Percentiles rank a stretch among this genome's conserved stretches.
Conservation (phyloP, 2,888 invertebrate genomes). For the Apamea anceps region DNA sequence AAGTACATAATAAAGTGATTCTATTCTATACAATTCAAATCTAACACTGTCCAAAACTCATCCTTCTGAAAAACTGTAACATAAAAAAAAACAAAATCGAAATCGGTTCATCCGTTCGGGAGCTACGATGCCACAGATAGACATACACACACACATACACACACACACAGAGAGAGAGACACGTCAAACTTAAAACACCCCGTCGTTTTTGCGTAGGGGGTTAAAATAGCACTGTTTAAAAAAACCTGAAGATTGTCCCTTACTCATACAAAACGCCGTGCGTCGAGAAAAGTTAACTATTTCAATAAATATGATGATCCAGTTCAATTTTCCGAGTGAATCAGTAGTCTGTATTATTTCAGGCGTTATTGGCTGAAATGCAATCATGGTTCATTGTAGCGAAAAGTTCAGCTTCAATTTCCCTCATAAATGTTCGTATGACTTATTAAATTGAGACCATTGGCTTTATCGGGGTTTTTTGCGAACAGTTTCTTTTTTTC, state of each 20-base stretch:
- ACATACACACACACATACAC: no score
- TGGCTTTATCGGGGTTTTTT: slow-evolving; percentile 12
- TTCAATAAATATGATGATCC: slow-evolving; percentile 36
- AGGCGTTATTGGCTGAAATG: slow-evolving; percentile 31
- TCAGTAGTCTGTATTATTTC: slow-evolving; percentile 44
- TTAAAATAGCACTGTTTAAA: not conserved
- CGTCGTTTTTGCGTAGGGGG: no score
- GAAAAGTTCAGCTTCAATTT: slow-evolving; percentile 25
- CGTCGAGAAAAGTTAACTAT: slow-evolving; percentile 13
- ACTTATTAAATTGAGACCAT: slow-evolving; percentile 14
- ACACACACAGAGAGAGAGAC: no score
- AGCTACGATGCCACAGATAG: no score
- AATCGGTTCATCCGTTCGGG: no score
- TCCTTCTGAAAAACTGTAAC: not conserved
- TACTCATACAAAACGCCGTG: not conserved
- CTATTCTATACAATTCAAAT: no score
- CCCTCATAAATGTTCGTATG: slow-evolving; percentile 28
- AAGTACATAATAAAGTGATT: no score
- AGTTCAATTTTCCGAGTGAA: slow-evolving; percentile 45
- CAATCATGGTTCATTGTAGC: slow-evolving; percentile 53
- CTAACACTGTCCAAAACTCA: not conserved
- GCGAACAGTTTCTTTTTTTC: not conserved
- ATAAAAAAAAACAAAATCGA: no score
- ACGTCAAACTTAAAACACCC: no score
- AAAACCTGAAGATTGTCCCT: not conserved